phyloP scores from a whole-genome alignment of 2,797 vertebrate genomes.

The Peromyscus eremicus region DNA sequence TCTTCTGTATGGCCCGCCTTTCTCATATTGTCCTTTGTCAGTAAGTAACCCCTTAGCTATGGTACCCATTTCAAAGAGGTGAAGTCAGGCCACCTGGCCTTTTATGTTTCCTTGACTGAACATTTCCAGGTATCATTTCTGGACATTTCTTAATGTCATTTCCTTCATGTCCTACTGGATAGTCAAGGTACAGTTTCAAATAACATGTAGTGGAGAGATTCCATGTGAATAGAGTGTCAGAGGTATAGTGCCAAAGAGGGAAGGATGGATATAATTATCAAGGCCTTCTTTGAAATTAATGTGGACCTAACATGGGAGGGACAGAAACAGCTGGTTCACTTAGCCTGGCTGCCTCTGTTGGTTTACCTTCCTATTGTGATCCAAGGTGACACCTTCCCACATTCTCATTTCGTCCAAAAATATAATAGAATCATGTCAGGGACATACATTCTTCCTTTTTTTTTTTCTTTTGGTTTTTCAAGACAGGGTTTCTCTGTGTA shows the following conservation, averaged over 20 bases:
- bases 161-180: neutral
- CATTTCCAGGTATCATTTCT: neutral
- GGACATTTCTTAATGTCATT: neutral
- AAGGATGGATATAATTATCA: neutral
- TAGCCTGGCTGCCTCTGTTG: neutral
- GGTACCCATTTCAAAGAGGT: neutral
- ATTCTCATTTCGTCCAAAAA: neutral
- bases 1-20: fast-evolving
- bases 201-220: neutral
- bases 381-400: neutral
- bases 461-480: too few species aligned
- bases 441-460: neutral
- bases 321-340: neutral
- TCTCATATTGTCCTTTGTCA: neutral
- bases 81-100: neutral
- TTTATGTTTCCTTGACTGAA: neutral
- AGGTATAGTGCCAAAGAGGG: neutral
- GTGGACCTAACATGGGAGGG: too few species aligned
- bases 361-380: neutral
- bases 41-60: neutral
- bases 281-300: neutral
- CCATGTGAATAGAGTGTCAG: neutral
- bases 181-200: neutral
- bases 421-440: neutral
- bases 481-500: too few species aligned